These are phyloP conservation scores for Acanthornis magna DNA, from an alignment of 2,797 vertebrate genomes.

Conservation along the genomic window DNA sequence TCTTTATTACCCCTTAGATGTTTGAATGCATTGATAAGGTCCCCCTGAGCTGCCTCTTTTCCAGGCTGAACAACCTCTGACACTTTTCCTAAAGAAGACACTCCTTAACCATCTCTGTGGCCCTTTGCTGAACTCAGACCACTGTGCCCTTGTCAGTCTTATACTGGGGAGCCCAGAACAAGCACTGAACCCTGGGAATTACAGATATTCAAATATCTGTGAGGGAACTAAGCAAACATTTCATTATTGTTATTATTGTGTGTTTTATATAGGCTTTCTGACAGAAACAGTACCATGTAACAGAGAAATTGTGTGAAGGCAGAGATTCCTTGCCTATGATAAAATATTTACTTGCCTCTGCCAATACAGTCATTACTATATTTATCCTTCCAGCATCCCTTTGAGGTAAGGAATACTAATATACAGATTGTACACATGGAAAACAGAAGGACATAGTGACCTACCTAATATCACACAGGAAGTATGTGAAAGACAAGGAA, in stretches of 20 bases:
- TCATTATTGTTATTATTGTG: background rate
- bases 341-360: conserved; percentile 37
- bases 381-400: conserved; percentile 33
- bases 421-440: background rate
- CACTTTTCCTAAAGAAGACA: background rate
- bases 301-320: background rate
- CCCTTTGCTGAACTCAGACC: background rate
- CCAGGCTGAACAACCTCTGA: background rate
- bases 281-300: accelerated
- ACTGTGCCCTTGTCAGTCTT: background rate
- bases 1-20: background rate
- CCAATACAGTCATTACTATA: conserved; percentile 21
- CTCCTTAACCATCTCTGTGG: background rate
- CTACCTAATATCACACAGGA: background rate
- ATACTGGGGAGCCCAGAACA: background rate
- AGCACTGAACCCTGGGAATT: background rate
- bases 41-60: background rate
- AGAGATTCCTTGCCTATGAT: background rate
- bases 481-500: background rate
- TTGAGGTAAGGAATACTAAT: conserved; percentile 30
- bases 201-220: background rate
- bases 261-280: background rate
- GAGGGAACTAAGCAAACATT: background rate
- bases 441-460: conserved; percentile 19
- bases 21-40: background rate